Evolutionary conservation across 2,888 invertebrate genomes (phyloP), one percentile per base, ranked within the genome.

Genomic region (Hypomecis atomaria): DNA sequence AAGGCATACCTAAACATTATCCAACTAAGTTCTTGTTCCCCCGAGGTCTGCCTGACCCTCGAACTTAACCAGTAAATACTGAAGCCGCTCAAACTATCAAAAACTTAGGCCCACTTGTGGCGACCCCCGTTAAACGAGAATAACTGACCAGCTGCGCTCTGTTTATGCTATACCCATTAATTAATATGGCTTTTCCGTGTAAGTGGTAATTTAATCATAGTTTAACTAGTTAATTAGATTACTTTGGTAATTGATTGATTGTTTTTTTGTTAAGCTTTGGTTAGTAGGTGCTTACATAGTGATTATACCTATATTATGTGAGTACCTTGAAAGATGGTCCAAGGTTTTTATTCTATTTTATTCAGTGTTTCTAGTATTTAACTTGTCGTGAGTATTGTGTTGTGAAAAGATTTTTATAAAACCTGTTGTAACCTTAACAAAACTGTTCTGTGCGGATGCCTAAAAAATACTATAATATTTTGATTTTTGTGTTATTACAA

Each of bases 51-150:
- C 84, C 86, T 87, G 90, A 88, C 90, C 90, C 89, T 74, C 78
- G 76, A 91, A 92, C 91, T 92, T 90, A 83, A 82, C 85, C 89
- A 89, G 92, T 92, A 92, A 92, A 92, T 92, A 92, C 87, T 74
- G 86, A 85, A 88, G 83, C 86, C 89, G 83, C 83, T 86, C 85
- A 82, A 91, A 92, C 92, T 90, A 91, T 91, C 92, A 90, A 89
- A 90, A 91, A 91, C 91, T 90, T 92, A 82, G 83, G 79, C 85
- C 85, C 88, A 85, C 86, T 88, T 83, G 88, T 78, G 84, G 82
- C 77, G 75, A 84, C 85, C 86, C 87, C 79, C 78, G 82, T 74
- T 83, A 82, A 82, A 81, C 79, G 76, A 38, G 56, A 82, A 73
- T 44, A 77, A 79, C 85, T 83, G 81, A 72, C 83, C 83, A 81